Base-by-base conservation (phyloP, 2,888 invertebrate genomes). In the Temnothorax unifasciatus region DNA sequence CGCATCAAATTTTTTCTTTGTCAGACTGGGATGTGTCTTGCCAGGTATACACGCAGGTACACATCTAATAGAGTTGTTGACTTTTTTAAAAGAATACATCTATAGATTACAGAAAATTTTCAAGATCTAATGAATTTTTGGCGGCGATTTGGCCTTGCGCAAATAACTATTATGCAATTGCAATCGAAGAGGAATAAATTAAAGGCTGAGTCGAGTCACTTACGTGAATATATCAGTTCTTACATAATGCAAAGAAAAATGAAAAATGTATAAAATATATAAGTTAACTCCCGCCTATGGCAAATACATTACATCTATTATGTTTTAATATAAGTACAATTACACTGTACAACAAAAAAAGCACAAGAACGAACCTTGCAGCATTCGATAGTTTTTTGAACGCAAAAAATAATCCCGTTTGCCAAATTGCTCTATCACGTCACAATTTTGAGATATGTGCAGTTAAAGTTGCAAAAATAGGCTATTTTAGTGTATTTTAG, bases 91-190 rank as follows among this genome's bases (percentile, higher is more conserved):
- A 64, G 1, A 21, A 21, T 13, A 11, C 64, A 3, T 25, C 3
- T 13, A 54, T 13, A 92, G 93, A 54, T 88, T n/a, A 41, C 82
- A 25, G 52, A 89, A n/a, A 83, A 91, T 6, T 85, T 88, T 29
- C 59, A 87, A 59, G 63, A 84, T 34, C 68, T 93, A 73, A 81
- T 86, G 21, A 81, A 84, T 41, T 93, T 94, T 79, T 94, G 94
- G 94, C 89, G 88, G 47, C 86, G 90, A 29, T 83, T 91, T 11
- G 92, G 91, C 5, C 13, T 63, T 0, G 92, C 85, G 0, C 77
- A 85, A 74, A 34, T 92, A 68, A 86, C 83, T 34, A 85, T 76
- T 15, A 41, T 71, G 15, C 87, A 92, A 57, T 84, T 92, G 44
- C 83, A 76, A 41, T 57, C 69, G n/a, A 88, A 92, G 76, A 88